phyloP scores from a whole-genome alignment of 2,797 vertebrate genomes.

The Sebastes paucispinis region DNA sequence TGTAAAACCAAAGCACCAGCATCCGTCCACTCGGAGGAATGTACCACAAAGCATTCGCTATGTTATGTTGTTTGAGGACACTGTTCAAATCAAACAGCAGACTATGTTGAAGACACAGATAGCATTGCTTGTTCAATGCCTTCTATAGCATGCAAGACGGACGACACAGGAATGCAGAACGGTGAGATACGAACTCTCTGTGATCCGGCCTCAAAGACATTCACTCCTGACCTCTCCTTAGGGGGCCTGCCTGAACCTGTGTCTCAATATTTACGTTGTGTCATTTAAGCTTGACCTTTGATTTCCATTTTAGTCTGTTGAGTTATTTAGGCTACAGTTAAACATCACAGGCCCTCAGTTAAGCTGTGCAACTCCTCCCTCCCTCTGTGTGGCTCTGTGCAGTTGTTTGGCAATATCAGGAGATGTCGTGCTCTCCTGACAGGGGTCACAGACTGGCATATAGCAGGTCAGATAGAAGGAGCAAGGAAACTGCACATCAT shows the following conservation, averaged over 20 bases:
- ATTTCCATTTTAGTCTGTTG: slow-evolving; percentile 40
- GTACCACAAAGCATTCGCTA: background rate
- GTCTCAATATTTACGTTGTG: slow-evolving; percentile 20
- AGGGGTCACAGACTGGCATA: slow-evolving; percentile 19
- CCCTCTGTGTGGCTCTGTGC: slow-evolving; percentile 7
- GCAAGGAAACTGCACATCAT: background rate
- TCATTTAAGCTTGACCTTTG: slow-evolving; percentile 60
- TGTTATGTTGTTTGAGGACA: background rate
- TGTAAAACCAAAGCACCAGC: slow-evolving; percentile 14
- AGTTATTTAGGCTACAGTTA: slow-evolving; percentile 51
- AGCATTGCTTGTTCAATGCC: background rate
- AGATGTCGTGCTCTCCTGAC: slow-evolving; percentile 27
- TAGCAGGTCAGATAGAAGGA: slow-evolving; percentile 9
- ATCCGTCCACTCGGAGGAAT: slow-evolving; percentile 6
- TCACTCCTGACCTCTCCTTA: slow-evolving; percentile 40
- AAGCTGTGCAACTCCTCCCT: background rate
- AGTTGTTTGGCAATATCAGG: slow-evolving; percentile 55
- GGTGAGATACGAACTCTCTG: slow-evolving; percentile 1
- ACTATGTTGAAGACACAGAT: background rate
- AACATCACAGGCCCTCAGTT: slow-evolving; percentile 9
- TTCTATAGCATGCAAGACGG: background rate
- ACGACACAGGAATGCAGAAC: background rate
- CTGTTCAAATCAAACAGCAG: background rate
- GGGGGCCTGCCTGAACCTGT: slow-evolving; percentile 18
- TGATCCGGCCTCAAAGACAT: slow-evolving; percentile 6